Evolutionary conservation across 2,113 vertebrate genomes (phyloP).

Genomic region (Laticauda laticaudata): DNA sequence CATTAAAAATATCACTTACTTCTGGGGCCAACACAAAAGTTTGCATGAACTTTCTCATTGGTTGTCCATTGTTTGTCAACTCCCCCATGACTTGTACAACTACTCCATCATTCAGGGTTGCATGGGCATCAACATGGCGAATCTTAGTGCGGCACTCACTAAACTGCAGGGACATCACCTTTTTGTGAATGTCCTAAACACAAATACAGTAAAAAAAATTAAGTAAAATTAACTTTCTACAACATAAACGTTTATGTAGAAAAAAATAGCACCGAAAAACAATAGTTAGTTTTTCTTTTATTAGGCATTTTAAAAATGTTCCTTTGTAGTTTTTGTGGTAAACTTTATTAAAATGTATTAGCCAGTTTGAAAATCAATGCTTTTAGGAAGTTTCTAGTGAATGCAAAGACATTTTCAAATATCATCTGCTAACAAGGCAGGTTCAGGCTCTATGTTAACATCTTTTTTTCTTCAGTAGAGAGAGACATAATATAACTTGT

Average conservation of each 20-base stretch:
- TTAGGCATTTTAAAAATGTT: not conserved
- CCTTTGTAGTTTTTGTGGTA: not conserved
- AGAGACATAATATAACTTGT: not conserved
- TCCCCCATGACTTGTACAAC: slow-evolving; percentile 97
- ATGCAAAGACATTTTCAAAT: not conserved
- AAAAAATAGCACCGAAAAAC: not conserved
- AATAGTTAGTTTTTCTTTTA: not conserved
- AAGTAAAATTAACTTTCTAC: not conserved
- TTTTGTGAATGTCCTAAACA: slow-evolving; percentile 95
- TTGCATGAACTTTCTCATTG: slow-evolving; percentile 98
- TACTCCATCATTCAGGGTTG: slow-evolving; percentile 92
- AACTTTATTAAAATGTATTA: not conserved
- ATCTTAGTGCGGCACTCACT: slow-evolving; percentile 98
- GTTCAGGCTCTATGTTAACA: not conserved
- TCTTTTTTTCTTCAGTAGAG: not conserved
- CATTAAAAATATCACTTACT: slow-evolving; percentile 66
- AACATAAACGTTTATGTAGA: not conserved
- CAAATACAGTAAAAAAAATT: not conserved
- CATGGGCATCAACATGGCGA: slow-evolving; percentile 94
- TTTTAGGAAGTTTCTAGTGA: not conserved
- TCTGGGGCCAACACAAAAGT: slow-evolving; percentile 98
- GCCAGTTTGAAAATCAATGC: not conserved
- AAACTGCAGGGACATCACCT: slow-evolving; percentile 97
- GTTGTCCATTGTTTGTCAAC: slow-evolving; percentile 92
- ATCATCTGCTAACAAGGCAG: not conserved